Evolutionary conservation across 30 jellyfish, hydroid and myxozoan genomes (phyloP).

Genomic region (Hydra vulgaris): DNA sequence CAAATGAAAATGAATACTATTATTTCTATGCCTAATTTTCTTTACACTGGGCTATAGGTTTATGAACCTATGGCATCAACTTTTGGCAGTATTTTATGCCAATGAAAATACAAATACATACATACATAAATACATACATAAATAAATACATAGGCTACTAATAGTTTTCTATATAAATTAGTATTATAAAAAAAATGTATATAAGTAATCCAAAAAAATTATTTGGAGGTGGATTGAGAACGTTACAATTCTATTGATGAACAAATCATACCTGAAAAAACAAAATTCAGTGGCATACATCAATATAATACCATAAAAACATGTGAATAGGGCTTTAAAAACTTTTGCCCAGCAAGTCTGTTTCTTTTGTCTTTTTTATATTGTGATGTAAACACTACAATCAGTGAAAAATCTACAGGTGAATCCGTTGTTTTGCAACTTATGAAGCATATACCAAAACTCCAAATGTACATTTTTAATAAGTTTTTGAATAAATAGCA

Average conservation of each 20-base stretch:
- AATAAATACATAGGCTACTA: no score
- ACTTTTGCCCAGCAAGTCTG: conserved; percentile 35
- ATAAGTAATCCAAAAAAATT: no score
- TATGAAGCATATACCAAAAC: neutral
- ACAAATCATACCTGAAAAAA: conserved; percentile 47
- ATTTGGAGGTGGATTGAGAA: neutral
- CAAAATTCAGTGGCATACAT: conserved; percentile 40
- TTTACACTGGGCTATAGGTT: neutral
- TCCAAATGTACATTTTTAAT: neutral
- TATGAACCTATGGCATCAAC: neutral
- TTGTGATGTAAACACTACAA: neutral
- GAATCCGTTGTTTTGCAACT: conserved; percentile 2
- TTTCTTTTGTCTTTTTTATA: conserved; percentile 20
- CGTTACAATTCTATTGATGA: conserved; percentile 29
- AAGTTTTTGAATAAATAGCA: no score
- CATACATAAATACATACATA: no score
- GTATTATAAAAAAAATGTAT: no score
- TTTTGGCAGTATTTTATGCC: neutral
- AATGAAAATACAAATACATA: neutral
- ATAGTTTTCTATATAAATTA: neutral
- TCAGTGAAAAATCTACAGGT: neutral
- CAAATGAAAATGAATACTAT: neutral
- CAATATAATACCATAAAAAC: conserved; percentile 34
- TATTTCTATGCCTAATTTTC: neutral
- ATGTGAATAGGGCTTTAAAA: conserved; percentile 34